phyloP scores from a whole-genome alignment of 2,797 vertebrate species.

The Knipowitschia caucasica region DNA sequence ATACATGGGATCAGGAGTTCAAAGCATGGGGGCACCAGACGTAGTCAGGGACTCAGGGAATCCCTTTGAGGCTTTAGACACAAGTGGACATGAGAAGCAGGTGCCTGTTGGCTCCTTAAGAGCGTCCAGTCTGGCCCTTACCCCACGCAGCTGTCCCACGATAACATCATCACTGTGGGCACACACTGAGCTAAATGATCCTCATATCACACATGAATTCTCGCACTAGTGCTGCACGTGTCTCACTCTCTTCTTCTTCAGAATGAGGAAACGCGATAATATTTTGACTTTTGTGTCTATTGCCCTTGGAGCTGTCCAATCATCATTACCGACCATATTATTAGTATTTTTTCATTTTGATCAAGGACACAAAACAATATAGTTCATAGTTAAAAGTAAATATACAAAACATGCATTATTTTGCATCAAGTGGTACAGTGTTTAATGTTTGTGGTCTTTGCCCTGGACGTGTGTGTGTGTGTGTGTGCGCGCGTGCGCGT shows the following conservation, averaged over 20 bases:
- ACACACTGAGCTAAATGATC: conserved; percentile 46
- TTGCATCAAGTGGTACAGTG: too few species aligned
- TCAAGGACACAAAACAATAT: too few species aligned
- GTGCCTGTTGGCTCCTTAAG: conserved; percentile 62
- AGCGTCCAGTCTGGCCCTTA: conserved; percentile 41
- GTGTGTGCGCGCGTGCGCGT: too few species aligned
- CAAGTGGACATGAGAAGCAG: conserved; percentile 64
- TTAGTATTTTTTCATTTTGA: too few species aligned
- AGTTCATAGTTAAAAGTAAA: too few species aligned
- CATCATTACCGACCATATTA: too few species aligned
- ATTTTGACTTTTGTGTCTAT: too few species aligned
- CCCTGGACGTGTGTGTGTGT: too few species aligned
- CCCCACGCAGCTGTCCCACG: conserved; percentile 72
- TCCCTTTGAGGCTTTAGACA: conserved; percentile 71
- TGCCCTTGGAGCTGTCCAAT: too few species aligned
- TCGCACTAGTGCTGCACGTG: conserved; percentile 35
- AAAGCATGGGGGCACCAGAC: conserved; percentile 51
- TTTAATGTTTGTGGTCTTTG: too few species aligned
- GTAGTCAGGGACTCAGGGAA: conserved; percentile 62
- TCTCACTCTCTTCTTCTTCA: conserved; percentile 20
- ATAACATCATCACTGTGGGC: conserved; percentile 68
- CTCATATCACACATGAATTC: conserved; percentile 44
- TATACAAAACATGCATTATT: too few species aligned
- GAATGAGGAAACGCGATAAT: conserved; percentile 6
- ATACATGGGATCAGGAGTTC: conserved; percentile 57